Conservation (phyloP, 2,113 vertebrate species). For the Hirundichthys speculiger region DNA sequence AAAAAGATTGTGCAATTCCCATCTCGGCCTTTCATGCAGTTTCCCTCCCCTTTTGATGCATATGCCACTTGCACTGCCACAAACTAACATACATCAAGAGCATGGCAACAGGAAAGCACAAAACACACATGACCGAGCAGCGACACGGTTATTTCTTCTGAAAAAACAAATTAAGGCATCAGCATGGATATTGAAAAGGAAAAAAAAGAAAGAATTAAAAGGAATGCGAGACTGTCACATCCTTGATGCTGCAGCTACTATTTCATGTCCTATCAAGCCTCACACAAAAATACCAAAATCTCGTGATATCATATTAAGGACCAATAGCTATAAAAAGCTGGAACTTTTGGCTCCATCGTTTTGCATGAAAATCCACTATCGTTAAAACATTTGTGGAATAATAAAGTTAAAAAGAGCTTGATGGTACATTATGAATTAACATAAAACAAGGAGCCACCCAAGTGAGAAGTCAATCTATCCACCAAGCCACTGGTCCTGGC, state of each 20-base stretch:
- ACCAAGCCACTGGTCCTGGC: too few species aligned
- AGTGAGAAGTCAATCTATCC: too few species aligned
- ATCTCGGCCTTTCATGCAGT: constrained; percentile 10
- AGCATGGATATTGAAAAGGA: constrained; percentile 5
- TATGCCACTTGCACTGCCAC: constrained; percentile 6
- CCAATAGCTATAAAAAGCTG: too few species aligned
- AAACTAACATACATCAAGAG: constrained; percentile 9
- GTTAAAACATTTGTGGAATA: not conserved
- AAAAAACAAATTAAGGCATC: constrained; percentile 24
- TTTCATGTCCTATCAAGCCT: not conserved
- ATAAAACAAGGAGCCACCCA: too few species aligned
- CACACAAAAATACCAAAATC: not conserved
- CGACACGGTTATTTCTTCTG: constrained; percentile 12
- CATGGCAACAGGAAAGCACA: too few species aligned
- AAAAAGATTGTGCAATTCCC: constrained; percentile 31
- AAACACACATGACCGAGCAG: constrained; percentile 15
- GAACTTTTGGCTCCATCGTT: not conserved
- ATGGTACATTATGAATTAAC: not conserved
- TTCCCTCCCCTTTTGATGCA: constrained; percentile 25
- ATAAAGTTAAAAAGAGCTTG: not conserved
- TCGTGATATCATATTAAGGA: too few species aligned
- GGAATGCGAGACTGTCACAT: constrained; percentile 22
- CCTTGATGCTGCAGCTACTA: constrained; percentile 26
- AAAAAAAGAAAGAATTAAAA: not conserved
- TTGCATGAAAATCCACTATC: not conserved